A percentile compares a stretch with the other conserved stretches of the same genome.
Conservation (phyloP, 1,140 invertebrate genomes). For the Metopolophium dirhodum region DNA sequence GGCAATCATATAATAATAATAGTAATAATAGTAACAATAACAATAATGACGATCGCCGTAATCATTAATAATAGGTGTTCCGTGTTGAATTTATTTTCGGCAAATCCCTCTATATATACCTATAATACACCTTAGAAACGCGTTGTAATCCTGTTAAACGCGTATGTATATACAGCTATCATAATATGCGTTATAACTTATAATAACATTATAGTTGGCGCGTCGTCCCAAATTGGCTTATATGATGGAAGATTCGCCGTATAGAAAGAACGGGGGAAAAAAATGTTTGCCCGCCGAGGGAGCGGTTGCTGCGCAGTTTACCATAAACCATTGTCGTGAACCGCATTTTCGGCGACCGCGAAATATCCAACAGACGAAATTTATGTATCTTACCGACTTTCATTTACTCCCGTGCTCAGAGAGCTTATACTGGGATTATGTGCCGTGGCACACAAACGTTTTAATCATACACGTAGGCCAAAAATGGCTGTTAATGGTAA, state of each 20-base stretch:
- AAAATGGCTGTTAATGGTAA: neutral
- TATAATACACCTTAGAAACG: no score
- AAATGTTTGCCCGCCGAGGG: neutral
- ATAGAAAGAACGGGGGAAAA: neutral
- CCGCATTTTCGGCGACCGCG: neutral
- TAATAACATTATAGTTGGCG: neutral
- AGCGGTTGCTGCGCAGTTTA: neutral
- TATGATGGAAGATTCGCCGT: neutral
- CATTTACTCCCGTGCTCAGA: neutral
- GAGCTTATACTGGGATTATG: neutral
- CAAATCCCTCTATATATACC: neutral
- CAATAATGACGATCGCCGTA: neutral
- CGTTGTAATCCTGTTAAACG: neutral
- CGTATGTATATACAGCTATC: neutral
- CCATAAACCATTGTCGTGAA: neutral
- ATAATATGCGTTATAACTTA: neutral
- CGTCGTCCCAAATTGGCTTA: conserved; percentile 17
- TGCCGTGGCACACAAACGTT: neutral
- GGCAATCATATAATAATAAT: neutral
- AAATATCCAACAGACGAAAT: neutral
- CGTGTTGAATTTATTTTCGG: neutral
- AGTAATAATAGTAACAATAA: neutral
- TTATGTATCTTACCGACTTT: neutral
- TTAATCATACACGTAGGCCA: neutral
- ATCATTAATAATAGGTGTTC: conserved; percentile 2